Base-by-base conservation (phyloP, 2,888 invertebrate genomes). In the Seira sanloemensis region DNA sequence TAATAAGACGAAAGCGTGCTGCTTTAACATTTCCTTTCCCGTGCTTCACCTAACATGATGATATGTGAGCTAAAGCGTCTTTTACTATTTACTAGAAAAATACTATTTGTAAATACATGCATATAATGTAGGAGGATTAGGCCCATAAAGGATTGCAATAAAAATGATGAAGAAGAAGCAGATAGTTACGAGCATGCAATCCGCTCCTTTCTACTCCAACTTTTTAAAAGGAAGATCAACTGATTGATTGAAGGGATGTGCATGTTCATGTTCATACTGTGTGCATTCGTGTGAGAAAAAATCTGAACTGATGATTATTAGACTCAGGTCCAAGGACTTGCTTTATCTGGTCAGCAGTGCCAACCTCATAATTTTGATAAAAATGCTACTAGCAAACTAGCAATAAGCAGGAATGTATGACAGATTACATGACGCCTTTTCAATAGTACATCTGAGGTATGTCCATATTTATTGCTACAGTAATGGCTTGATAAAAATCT, bases 81-180 rank as follows among this genome's bases (percentile, higher is more conserved):
- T n/a, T 18, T 58, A 58, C 58, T 58, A 58, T 58, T 18, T 58
- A 58, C 58, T 58, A 58, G 58, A 58, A 58, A 37, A 58, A 58
- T n/a, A 58, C 18, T 18, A 2, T 12, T 37, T 37, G 2, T 58
- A n/a, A 7, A 37, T 18, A n/a, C 58, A 12, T 58, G 5, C n/a
- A 58, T 58, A 58, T 58, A n/a, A 58, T n/a, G 58, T 58, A 58
- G 58, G 58, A 58, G 58, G 58, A 58, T 58, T 18, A 58, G n/a
- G 58, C 58, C 18, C 58, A 58, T 58, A 58, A 58, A 58, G 2
- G 58, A 18, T 58, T 58, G 58, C 18, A 58, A 58, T 58, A 58
- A 58, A 37, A 58, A 58, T 58, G n/a, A 58, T 18, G 18, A 58
- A 58, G 58, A 58, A 16, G 58, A 37, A 37, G n/a, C n/a, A n/a